Evolutionary conservation across 2,888 invertebrate genomes (phyloP).

Genomic region (Tubulanus polymorphus): DNA sequence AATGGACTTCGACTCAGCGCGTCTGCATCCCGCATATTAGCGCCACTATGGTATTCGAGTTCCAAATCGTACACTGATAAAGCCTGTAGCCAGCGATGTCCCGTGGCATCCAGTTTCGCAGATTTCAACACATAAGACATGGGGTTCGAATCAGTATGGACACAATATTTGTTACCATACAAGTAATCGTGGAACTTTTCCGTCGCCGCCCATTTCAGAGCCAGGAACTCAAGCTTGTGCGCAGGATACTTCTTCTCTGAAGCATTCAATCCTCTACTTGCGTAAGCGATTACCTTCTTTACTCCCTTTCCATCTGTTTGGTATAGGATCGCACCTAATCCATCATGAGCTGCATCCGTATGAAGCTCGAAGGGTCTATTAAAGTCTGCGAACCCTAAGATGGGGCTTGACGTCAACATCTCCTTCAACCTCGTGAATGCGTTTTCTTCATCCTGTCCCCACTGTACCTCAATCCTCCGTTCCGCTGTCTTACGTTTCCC

Average conservation of each 20-base stretch:
- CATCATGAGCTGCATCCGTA: neutral
- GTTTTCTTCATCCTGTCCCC: neutral
- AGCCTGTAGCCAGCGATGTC: no score
- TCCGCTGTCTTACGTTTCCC: no score
- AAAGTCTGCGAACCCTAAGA: neutral
- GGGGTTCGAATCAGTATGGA: conserved; percentile 4
- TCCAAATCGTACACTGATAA: no score
- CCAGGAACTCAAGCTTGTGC: conserved; percentile 3
- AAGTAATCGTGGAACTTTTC: conserved; percentile 4
- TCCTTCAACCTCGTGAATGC: neutral
- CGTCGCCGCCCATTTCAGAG: conserved; percentile 3
- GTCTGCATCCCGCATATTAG: conserved; percentile 1
- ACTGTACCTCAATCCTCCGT: no score
- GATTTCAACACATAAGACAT: conserved; percentile 1
- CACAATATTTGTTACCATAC: neutral
- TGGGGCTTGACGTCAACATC: neutral
- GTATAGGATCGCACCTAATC: no score
- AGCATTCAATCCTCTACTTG: neutral
- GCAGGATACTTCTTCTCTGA: neutral
- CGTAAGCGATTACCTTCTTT: neutral
- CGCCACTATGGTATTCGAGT: neutral
- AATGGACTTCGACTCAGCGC: no score
- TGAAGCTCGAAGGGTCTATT: neutral
- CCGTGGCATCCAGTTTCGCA: conserved; percentile 5
- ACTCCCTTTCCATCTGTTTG: no score